phyloP scores from a whole-genome alignment of 1,140 invertebrate species.

The Brachionus sp. region DNA sequence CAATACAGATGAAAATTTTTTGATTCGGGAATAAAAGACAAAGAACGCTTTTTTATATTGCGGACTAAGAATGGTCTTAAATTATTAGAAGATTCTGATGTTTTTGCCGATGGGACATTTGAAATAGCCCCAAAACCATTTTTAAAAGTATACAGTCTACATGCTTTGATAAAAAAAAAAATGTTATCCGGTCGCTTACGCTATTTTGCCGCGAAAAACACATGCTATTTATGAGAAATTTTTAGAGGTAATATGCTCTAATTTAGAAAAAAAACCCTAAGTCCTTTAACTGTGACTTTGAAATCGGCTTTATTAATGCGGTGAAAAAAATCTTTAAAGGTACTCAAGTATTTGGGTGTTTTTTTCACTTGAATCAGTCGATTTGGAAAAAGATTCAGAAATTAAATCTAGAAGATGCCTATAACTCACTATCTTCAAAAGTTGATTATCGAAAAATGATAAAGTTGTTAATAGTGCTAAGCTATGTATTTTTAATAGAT shows the following conservation, averaged over 20 bases:
- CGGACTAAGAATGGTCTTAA: neutral
- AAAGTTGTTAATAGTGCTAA: neutral
- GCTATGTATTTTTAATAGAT: neutral
- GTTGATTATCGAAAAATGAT: constrained; percentile 22
- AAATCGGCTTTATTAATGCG: too few relatives aligned
- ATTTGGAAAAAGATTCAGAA: neutral
- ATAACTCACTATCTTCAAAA: neutral
- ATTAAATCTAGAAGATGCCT: constrained; percentile 12
- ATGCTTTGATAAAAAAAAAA: constrained; percentile 2
- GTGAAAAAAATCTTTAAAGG: too few relatives aligned
- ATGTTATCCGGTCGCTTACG: constrained; percentile 10
- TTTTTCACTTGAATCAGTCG: neutral
- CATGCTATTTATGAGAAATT: too few relatives aligned
- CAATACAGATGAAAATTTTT: neutral
- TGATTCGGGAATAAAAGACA: neutral
- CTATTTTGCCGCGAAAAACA: too few relatives aligned
- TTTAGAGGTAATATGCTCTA: too few relatives aligned
- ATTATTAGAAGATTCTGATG: neutral
- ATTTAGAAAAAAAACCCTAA: too few relatives aligned
- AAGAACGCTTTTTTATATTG: neutral
- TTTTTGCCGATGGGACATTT: neutral
- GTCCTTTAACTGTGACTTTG: too few relatives aligned
- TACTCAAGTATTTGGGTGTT: neutral
- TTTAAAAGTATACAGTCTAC: neutral
- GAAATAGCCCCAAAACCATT: neutral